Evolutionary conservation across 2,797 vertebrate genomes (phyloP), one percentile per base, ranked within the genome.

Genomic region (Chelidonichthys spinosus): DNA sequence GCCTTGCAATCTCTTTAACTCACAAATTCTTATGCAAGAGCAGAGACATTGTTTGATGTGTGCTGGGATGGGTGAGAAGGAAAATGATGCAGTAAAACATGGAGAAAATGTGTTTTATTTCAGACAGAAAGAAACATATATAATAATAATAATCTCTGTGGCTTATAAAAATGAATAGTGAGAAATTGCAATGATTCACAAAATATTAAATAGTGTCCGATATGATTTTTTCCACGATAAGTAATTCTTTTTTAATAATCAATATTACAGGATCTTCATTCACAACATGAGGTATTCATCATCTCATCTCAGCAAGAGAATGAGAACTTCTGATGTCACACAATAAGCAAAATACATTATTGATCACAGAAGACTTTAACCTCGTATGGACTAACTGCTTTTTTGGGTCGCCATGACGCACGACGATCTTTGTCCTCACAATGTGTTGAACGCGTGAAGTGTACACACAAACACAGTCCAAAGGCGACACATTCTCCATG

Each of bases 401-500:
- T 25, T 50, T 54, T 37, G 17, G 46, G n/a, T 65, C 33, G 40
- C 53, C 43, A 59, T 56, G 15, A 60, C 54, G 8, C 59, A 61
- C 17, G 2, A 25, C 6, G 3, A 42, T 14, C 44, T 63, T 32
- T 52, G 54, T 47, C 17, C 68, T 35, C 44, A 64, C 46, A 52
- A 9, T 43, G 59, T 62, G 42, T 60, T 43, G 39, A 49, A 60
- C 52, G 74, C 25, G 25, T 25, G 7, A 54, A 52, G 36, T 10
- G 40, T 17, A 62, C 6, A 50, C 6, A 63, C 32, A 63, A 18
- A 49, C 33, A 25, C n/a, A 55, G 47, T 49, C 33, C 32, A 70
- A 14, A 70, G 36, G 18, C 6, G 0, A 54, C 14, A 63, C 40
- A 64, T 81, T 70, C 25, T 37, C 76, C 78, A 71, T 72, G 65